Percentiles rank a stretch among this genome's conserved stretches.
phyloP scores from a whole-genome alignment of 2,888 invertebrate genomes.

The Oconnorella tubifera region DNA sequence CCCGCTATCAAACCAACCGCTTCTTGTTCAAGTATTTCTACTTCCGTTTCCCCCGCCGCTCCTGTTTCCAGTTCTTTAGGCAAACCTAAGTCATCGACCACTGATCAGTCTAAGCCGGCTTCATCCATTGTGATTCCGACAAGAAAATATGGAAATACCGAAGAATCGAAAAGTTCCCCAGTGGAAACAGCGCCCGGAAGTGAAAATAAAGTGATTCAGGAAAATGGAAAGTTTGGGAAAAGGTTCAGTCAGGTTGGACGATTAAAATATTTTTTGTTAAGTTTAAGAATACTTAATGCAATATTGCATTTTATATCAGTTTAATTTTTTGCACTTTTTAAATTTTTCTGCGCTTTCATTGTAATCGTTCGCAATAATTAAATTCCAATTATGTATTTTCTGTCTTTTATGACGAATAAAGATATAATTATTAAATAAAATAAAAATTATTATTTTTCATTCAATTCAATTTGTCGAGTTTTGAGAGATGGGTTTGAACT shows the following conservation, averaged over 20 bases:
- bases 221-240: neutral
- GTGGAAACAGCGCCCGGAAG: neutral
- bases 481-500: too few relatives aligned
- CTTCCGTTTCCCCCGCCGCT: neutral
- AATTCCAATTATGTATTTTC: too few relatives aligned
- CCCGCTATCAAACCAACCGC: neutral
- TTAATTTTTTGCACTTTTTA: too few relatives aligned
- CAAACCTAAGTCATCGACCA: neutral
- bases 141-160: neutral
- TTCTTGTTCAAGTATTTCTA: neutral
- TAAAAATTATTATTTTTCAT: too few relatives aligned
- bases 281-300: neutral
- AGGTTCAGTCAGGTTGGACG: neutral
- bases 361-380: too few relatives aligned
- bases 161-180: neutral
- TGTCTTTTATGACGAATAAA: too few relatives aligned
- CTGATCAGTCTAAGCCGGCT: neutral
- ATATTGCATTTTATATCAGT: too few relatives aligned
- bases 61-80: neutral
- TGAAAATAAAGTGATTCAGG: neutral
- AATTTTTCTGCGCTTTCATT: too few relatives aligned
- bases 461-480: too few relatives aligned
- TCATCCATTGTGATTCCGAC: conserved; percentile 8
- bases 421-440: too few relatives aligned
- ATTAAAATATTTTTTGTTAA: neutral